Evolutionary conservation across 2,113 vertebrate species (phyloP).

Genomic region (Aldabrachelys gigantea): DNA sequence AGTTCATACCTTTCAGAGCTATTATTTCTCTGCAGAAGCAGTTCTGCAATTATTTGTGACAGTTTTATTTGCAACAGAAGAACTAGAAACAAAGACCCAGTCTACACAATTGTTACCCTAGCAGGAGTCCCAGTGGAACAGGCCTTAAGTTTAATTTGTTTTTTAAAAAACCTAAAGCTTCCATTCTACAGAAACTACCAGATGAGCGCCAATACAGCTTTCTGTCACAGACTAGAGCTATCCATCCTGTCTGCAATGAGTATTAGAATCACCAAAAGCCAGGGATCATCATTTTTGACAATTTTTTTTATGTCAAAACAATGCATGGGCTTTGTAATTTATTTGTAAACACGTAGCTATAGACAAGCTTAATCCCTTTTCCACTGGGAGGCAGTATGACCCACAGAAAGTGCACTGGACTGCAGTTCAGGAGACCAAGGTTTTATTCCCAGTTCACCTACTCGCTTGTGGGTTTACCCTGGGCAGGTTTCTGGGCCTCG

Average conservation of each 20-base stretch:
- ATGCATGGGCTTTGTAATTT: not conserved
- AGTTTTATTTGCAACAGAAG: not conserved
- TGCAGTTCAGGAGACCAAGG: not conserved
- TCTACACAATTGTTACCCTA: not conserved
- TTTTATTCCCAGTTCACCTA: not conserved
- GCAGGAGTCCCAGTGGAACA: not conserved
- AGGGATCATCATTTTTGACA: not conserved
- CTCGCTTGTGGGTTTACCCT: not conserved
- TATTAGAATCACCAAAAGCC: not conserved
- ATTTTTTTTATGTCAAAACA: not conserved
- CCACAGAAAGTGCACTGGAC: not conserved
- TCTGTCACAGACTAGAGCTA: not conserved
- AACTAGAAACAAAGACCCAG: not conserved
- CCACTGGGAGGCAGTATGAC: not conserved
- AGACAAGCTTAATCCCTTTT: not conserved
- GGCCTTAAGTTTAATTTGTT: accelerated
- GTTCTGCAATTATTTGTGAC: not conserved
- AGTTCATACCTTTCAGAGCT: not conserved
- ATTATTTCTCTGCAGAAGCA: not conserved
- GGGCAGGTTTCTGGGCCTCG: not conserved
- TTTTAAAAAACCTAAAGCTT: not conserved
- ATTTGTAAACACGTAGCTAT: not conserved
- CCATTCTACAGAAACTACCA: not conserved
- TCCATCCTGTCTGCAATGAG: not conserved
- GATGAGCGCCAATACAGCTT: not conserved